phyloP scores from a whole-genome alignment of 2,113 vertebrate species.

The Gorilla gorilla region DNA sequence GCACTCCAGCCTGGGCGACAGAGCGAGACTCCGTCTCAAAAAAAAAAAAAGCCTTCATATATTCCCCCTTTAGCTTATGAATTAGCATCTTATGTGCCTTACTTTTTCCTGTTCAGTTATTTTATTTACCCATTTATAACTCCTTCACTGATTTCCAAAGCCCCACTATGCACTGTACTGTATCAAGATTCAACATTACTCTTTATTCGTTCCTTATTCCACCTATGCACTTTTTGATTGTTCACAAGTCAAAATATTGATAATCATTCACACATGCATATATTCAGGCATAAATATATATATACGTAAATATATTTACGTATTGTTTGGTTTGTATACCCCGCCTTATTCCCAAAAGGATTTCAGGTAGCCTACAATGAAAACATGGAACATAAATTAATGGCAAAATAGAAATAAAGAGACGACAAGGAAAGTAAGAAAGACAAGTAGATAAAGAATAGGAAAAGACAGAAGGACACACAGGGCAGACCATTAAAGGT shows the following conservation, averaged over 20 bases:
- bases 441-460: slow-evolving; percentile 11
- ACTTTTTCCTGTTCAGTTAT: neutral
- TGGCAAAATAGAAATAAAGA: slow-evolving; percentile 58
- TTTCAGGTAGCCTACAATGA: slow-evolving; percentile 13
- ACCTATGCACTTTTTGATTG: slow-evolving; percentile 16
- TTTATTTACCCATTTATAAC: slow-evolving; percentile 14
- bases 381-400: slow-evolving; percentile 40
- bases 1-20: too few relatives aligned
- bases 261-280: slow-evolving; percentile 28
- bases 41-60: neutral
- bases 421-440: neutral
- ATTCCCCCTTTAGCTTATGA: neutral
- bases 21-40: too few relatives aligned
- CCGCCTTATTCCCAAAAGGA: slow-evolving; percentile 32
- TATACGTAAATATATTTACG: too few relatives aligned
- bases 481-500: neutral
- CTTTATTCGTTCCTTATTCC: neutral
- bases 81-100: neutral
- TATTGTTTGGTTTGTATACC: neutral
- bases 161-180: neutral
- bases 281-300: neutral
- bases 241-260: neutral
- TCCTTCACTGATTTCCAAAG: neutral
- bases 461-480: neutral
- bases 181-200: neutral